Conservation (phyloP, 2,797 vertebrate genomes). For the Pelobates cultripes region DNA sequence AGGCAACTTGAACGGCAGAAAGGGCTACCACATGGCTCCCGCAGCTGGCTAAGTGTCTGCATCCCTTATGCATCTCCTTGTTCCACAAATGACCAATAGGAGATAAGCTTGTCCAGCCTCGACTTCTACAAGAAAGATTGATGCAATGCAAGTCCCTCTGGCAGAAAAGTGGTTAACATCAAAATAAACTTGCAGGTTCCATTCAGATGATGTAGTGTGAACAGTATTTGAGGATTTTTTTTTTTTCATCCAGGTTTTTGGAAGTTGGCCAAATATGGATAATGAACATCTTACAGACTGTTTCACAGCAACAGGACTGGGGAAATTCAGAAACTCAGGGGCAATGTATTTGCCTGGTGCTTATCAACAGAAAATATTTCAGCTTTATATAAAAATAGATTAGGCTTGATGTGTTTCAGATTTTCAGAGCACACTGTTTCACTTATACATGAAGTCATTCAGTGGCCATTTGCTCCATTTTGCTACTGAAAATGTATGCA, state of each 20-base stretch:
- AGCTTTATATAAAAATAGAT: too few species aligned
- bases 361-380: too few species aligned
- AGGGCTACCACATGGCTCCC: conserved; percentile 1
- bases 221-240: conserved; percentile 21
- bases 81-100: conserved; percentile 21
- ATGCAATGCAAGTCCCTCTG: not conserved
- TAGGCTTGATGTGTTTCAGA: too few species aligned
- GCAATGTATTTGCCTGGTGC: too few species aligned
- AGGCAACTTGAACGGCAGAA: conserved; percentile 17
- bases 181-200: conserved; percentile 47
- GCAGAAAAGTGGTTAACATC: conserved; percentile 33
- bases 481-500: too few species aligned
- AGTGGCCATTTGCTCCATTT: too few species aligned
- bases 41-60: conserved; percentile 17
- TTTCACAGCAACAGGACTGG: too few species aligned
- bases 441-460: too few species aligned
- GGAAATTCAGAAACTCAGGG: too few species aligned
- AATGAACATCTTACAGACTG: conserved; percentile 21
- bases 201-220: conserved; percentile 51
- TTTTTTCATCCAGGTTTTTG: conserved; percentile 20
- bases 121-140: conserved; percentile 1
- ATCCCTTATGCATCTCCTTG: not conserved
- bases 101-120: not conserved
- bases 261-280: conserved; percentile 24
- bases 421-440: too few species aligned